These are phyloP conservation scores for Phenacoccus solenopsis DNA, from an alignment of 1,140 invertebrate species.

Conservation along the genomic window DNA sequence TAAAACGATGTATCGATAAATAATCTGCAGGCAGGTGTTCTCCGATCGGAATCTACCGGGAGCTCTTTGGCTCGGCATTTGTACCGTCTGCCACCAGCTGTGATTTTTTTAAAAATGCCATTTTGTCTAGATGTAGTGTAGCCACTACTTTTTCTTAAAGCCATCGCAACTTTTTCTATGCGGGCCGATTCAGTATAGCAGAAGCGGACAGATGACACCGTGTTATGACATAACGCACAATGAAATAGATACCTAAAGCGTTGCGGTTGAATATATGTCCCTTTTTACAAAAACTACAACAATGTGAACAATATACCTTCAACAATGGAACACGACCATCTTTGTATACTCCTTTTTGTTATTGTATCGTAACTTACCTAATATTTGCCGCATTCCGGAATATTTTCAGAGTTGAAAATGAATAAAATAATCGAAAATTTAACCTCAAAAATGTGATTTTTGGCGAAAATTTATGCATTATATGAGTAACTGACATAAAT, in stretches of 20 bases:
- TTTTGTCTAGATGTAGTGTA: not conserved
- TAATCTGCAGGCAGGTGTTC: not conserved
- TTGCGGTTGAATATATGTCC: slow-evolving; percentile 14
- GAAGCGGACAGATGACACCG: slow-evolving; percentile 14
- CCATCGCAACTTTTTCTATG: not conserved
- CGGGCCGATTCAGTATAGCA: not conserved
- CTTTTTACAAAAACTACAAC: not conserved
- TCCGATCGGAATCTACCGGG: not conserved
- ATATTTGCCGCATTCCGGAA: not conserved
- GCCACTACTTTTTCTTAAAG: not conserved
- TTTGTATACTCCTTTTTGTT: not conserved
- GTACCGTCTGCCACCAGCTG: not conserved
- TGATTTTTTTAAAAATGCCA: not conserved
- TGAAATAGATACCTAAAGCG: slow-evolving; percentile 14
- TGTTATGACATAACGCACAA: slow-evolving; percentile 16
- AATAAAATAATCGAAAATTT: too few relatives aligned
- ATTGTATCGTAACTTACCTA: not conserved
- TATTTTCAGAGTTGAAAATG: too few relatives aligned
- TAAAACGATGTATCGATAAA: slow-evolving; percentile 3
- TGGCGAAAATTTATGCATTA: too few relatives aligned
- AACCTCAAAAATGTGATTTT: too few relatives aligned
- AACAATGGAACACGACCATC: not conserved
- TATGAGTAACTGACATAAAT: too few relatives aligned
- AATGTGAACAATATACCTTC: not conserved
- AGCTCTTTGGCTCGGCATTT: not conserved